These are phyloP conservation scores for Neoniphon sammara DNA, from an alignment of 2,797 vertebrate species.

Conservation along the genomic window DNA sequence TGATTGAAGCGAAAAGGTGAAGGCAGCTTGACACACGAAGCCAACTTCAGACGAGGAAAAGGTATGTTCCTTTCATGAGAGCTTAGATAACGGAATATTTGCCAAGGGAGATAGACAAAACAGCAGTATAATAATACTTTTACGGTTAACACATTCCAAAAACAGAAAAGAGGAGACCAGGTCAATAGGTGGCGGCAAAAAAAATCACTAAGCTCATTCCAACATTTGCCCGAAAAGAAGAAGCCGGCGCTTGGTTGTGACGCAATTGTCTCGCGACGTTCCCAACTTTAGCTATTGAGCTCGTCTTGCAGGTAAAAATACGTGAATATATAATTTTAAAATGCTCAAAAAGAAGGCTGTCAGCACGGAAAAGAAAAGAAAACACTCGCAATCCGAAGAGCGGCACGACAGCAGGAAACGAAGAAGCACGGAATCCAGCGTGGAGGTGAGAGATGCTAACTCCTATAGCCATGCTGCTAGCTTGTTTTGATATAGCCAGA, in stretches of 20 bases:
- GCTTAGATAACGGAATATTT: no score
- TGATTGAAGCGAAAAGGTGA: no score
- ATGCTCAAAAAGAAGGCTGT: constrained; percentile 80
- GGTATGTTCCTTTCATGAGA: no score
- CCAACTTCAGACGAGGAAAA: no score
- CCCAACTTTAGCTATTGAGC: not conserved
- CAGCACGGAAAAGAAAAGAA: constrained; percentile 80
- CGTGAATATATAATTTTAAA: constrained; percentile 4
- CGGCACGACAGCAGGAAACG: constrained; percentile 69
- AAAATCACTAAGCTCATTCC: no score
- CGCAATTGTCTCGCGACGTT: not conserved
- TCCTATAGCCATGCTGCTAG: not conserved
- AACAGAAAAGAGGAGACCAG: not conserved
- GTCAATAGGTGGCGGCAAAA: not conserved
- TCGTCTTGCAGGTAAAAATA: no score
- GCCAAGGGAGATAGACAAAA: no score
- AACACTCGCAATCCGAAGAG: constrained; percentile 71
- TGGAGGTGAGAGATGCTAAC: constrained; percentile 67
- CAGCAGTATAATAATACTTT: no score
- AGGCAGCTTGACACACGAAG: no score
- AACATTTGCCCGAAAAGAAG: not conserved
- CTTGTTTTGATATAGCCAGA: not conserved
- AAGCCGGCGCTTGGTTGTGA: not conserved
- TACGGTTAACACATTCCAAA: not conserved
- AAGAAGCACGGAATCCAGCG: constrained; percentile 59